Evolutionary conservation across 2,113 vertebrate genomes (phyloP), one percentile per base, ranked within the genome.

Genomic region (Cavia porcellus): DNA sequence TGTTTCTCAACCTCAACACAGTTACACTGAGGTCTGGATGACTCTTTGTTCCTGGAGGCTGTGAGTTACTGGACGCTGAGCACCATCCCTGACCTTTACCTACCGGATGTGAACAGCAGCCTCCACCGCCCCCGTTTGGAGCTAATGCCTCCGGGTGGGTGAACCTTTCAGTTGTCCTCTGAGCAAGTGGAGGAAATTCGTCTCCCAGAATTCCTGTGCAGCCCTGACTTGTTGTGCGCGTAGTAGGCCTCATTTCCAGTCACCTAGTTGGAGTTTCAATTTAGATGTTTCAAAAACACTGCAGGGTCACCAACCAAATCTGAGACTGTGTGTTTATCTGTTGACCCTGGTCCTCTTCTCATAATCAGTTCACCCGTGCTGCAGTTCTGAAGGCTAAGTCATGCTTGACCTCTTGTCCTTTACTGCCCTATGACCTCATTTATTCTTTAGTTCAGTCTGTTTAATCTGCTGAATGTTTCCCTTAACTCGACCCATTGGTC

Each of bases 271-370:
- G 20, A 5, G 88, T 86, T 94, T 61, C 83, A 38, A 70, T 10
- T 55, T 95, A 22, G 30, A 38, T 96, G 19, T 85, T 92, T 94
- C n/a, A 91, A 77, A 88, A 45, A 59, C 4, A 64, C 28, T 42
- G 92, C 79, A 86, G 6, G 70, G 79, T 61, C 13, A 42, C 13
- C 38, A 47, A 20, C 14, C 35, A 79, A 88, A 64, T 84, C 86
- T 38, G 55, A 38, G 95, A 64, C 80, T 83, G 28, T 30, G 74
- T 57, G 81, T 24, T 66, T 92, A 59, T 9, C 14, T 50, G 20
- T 77, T 66, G 92, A 2, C 59, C 20, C 19, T 75, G 50, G 17
- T 55, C 17, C 50, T 86, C 19, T 68, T 77, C 45, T 83, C 72
- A 30, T 80, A 15, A 61, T 68, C 52, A 8, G 55, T 77, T 91